Base-by-base conservation (phyloP, 2,888 invertebrate species). In the Tetanocera ferruginea region DNA sequence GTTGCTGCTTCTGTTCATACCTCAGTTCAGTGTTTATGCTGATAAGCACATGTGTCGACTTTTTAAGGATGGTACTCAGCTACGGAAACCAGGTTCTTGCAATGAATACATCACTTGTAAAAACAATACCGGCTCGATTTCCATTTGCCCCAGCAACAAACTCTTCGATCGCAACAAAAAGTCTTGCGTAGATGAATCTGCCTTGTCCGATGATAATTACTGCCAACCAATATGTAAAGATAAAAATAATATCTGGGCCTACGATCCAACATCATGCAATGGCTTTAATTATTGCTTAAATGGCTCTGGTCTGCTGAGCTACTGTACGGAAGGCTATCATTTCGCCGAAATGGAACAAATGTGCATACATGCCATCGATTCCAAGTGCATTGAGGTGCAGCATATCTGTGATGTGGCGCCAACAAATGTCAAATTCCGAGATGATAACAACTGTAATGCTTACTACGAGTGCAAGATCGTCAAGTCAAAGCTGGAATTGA, bases 21-120 rank as follows among this genome's bases (percentile, higher is more conserved):
- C 4, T 23, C 9, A 6, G 8, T 28, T n/a, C n/a, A 5, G 17
- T 19, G 64, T 23, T 1, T 34, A 70, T 49, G 34, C n/a, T 3
- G 77, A 81, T 0, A 82, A 78, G 14, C 81, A 83, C 4, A 62
- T 87, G 5, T 87, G 87, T 37, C 82, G 84, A 2, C 82, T 87
- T 0, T 84, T 87, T 51, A 81, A 84, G 78, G 83, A 80, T 49
- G 84, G 84, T 34, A 84, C 83, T 1, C 66, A 81, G 9, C 62
- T 89, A 9, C 85, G 85, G 0, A 82, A 85, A 31, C 88, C 88
- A 0, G 87, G 84, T 6, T 82, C 85, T 6, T 88, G 88, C 70
- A 66, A 83, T 25, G 80, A 87, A 66, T 88, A 86, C 77, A 86
- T 88, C 19, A 77, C 79, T 11, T 88, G 88, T 71, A 28, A 25